A percentile compares a stretch with the other conserved stretches of the same genome.
Evolutionary conservation across 2,113 vertebrate genomes (phyloP).

Genomic region (Australoheros scitulus): DNA sequence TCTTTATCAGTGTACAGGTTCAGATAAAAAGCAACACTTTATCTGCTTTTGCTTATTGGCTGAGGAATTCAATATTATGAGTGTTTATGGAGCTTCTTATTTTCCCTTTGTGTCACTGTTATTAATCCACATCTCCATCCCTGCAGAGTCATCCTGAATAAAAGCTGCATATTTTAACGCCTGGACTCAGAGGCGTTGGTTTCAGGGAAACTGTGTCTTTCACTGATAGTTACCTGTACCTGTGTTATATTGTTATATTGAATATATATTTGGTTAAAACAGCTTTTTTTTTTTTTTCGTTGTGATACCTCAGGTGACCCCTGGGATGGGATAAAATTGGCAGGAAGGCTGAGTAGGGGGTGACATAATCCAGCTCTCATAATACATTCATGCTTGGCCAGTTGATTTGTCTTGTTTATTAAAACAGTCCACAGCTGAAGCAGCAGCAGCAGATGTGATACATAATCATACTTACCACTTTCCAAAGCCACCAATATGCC

Average conservation of each 20-base stretch:
- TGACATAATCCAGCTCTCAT: background rate
- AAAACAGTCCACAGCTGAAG: conserved; percentile 3
- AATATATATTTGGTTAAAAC: background rate
- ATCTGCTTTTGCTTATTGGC: background rate
- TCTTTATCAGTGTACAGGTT: conserved; percentile 3
- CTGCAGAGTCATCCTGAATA: conserved; percentile 5
- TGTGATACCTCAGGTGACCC: background rate
- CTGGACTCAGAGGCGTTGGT: background rate
- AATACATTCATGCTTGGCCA: background rate
- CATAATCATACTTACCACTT: background rate
- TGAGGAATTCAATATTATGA: background rate
- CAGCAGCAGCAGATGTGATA: background rate
- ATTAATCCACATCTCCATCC: background rate
- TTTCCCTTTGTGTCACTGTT: background rate
- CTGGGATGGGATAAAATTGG: background rate
- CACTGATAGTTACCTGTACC: background rate
- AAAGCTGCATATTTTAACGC: conserved; percentile 7
- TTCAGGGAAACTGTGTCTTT: conserved; percentile 2
- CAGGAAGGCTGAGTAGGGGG: background rate
- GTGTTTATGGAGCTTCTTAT: background rate
- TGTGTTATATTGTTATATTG: background rate
- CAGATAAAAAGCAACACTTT: background rate
- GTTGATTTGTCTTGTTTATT: background rate
- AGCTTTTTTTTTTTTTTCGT: too few species aligned
- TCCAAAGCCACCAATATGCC: background rate